Evolutionary conservation across 2,888 invertebrate genomes (phyloP).

Genomic region (Tipula vernalis): DNA sequence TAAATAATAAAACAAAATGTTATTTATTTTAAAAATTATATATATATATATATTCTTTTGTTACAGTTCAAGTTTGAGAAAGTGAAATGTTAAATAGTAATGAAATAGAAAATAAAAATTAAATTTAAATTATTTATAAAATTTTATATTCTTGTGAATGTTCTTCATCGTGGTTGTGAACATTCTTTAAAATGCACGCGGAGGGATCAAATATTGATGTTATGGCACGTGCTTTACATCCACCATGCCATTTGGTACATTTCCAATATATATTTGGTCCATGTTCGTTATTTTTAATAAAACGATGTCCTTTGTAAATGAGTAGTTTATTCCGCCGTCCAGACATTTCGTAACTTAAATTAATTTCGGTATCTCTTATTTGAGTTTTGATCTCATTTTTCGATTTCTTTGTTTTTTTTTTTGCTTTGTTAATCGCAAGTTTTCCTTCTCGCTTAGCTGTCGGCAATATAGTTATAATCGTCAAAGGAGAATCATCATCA

Average conservation of each 20-base stretch:
- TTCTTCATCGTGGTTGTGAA: constrained; percentile 29
- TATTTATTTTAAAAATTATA: not conserved
- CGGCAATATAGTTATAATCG: not conserved
- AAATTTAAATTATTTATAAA: not conserved
- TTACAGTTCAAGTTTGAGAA: not conserved
- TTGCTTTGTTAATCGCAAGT: not conserved
- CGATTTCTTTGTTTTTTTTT: not conserved
- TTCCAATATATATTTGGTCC: constrained; percentile 35
- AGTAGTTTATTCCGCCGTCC: constrained; percentile 31
- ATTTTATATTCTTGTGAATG: not conserved
- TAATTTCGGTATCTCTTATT: not conserved
- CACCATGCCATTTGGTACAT: constrained; percentile 34
- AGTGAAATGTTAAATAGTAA: not conserved
- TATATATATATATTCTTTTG: not conserved
- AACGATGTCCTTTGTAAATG: constrained; percentile 32
- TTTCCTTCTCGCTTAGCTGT: not conserved
- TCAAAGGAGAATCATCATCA: not conserved
- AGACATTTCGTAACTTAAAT: constrained; percentile 24
- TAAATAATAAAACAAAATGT: constrained; percentile 1
- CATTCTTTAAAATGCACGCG: constrained; percentile 28
- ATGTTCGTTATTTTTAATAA: constrained; percentile 33
- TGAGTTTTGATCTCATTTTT: not conserved
- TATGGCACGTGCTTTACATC: constrained; percentile 33
- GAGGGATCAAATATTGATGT: constrained; percentile 26
- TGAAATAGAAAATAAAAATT: not conserved